A percentile compares a stretch with the other conserved stretches of the same genome.
phyloP scores from a whole-genome alignment of 1,140 invertebrate genomes.

The Oncopodura yosiiana region DNA sequence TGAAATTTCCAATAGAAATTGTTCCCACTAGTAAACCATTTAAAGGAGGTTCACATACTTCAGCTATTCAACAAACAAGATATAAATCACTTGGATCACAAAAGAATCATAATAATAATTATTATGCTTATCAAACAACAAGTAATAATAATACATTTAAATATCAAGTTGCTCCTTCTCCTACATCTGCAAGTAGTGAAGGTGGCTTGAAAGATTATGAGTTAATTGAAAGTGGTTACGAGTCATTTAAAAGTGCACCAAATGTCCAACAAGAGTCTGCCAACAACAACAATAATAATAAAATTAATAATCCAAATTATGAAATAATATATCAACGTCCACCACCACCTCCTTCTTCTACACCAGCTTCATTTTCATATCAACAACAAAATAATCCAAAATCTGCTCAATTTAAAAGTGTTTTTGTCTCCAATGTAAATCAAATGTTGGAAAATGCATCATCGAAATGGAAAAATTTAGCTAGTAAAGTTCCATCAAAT shows the following conservation, averaged over 20 bases:
- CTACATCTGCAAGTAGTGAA: background rate
- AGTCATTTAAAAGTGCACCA: background rate
- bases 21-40: no score
- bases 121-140: background rate
- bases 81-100: background rate
- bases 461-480: no score
- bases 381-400: no score
- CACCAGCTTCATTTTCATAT: no score
- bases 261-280: background rate
- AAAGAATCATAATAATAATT: background rate
- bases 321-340: conserved; percentile 3
- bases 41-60: no score
- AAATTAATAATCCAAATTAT: background rate
- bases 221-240: background rate
- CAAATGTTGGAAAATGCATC: no score
- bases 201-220: conserved; percentile 3
- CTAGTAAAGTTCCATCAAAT: no score
- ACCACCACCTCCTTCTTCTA: no score
- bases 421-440: no score
- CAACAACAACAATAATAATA: background rate
- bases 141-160: background rate
- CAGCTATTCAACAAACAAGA: no score
- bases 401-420: no score
- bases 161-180: background rate
- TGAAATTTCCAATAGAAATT: background rate